Percentiles rank a stretch among this genome's conserved stretches.
Evolutionary conservation across 2,888 invertebrate genomes (phyloP).

Genomic region (Patella ulyssiponensis): DNA sequence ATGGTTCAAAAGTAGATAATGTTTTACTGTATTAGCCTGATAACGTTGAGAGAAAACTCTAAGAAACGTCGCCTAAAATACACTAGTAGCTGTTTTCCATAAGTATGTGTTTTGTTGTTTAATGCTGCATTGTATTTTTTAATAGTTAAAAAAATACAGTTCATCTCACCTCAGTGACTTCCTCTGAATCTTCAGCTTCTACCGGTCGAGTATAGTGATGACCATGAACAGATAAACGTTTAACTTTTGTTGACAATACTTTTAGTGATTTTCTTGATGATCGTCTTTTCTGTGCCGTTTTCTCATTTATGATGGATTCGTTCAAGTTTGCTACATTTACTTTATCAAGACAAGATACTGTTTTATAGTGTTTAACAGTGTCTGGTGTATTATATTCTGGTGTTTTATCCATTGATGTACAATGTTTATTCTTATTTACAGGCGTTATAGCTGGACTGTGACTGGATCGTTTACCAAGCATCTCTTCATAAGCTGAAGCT

Average conservation of each 20-base stretch:
- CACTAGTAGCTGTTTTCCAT: too few relatives aligned
- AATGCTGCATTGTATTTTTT: too few relatives aligned
- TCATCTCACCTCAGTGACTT: too few relatives aligned
- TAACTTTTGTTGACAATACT: slow-evolving; percentile 15
- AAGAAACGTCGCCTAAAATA: too few relatives aligned
- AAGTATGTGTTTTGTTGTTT: too few relatives aligned
- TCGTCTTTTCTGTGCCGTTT: neutral
- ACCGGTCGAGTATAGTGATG: neutral
- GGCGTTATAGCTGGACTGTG: slow-evolving; percentile 22
- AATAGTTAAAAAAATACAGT: too few relatives aligned
- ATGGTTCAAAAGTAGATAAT: too few relatives aligned
- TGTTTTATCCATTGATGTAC: neutral
- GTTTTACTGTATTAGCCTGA: too few relatives aligned
- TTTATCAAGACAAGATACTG: neutral
- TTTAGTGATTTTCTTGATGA: slow-evolving; percentile 19
- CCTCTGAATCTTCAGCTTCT: too few relatives aligned
- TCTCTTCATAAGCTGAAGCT: slow-evolving; percentile 48
- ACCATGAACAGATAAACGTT: slow-evolving; percentile 5
- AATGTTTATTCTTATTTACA: neutral
- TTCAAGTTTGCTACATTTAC: neutral
- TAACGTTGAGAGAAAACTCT: too few relatives aligned
- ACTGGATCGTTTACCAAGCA: slow-evolving; percentile 31
- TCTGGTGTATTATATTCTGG: slow-evolving; percentile 22
- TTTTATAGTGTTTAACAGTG: slow-evolving; percentile 11
- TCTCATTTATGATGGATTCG: slow-evolving; percentile 8